Conservation (phyloP, 2,888 invertebrate species). For the Nomada lathburiana region DNA sequence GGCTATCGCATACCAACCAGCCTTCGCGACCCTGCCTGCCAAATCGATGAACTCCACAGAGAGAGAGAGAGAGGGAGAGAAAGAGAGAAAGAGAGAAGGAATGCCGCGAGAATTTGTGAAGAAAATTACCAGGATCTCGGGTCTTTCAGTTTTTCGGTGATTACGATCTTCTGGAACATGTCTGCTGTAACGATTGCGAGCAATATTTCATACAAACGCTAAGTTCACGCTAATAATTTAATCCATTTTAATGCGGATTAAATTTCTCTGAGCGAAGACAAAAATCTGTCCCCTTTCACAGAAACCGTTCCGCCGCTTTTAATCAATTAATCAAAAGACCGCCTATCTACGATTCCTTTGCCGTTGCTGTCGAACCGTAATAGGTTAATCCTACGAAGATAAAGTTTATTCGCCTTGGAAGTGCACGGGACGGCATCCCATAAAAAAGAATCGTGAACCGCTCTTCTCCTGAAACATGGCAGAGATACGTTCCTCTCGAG, state of each 20-base stretch:
- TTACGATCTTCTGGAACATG: too few species aligned
- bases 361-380: background rate
- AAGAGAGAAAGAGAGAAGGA: background rate
- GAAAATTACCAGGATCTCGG: background rate
- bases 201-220: too few species aligned
- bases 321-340: background rate
- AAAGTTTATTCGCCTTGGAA: background rate
- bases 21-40: slow-evolving; percentile 5
- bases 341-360: background rate
- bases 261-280: too few species aligned
- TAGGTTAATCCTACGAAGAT: background rate
- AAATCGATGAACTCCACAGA: slow-evolving; percentile 31
- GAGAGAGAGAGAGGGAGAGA: too few species aligned
- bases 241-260: too few species aligned
- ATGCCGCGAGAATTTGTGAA: slow-evolving; percentile 20
- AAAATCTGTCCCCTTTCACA: too few species aligned
- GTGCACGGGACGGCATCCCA: background rate
- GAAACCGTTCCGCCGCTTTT: too few species aligned
- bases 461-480: background rate
- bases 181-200: too few species aligned
- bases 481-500: slow-evolving; percentile 4
- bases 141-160: background rate
- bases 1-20: slow-evolving; percentile 32
- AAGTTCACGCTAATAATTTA: too few species aligned
- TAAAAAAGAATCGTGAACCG: background rate